These are phyloP conservation scores for Galagoides demidoff DNA, from an alignment of 2,797 vertebrate species.

Conservation along the genomic window DNA sequence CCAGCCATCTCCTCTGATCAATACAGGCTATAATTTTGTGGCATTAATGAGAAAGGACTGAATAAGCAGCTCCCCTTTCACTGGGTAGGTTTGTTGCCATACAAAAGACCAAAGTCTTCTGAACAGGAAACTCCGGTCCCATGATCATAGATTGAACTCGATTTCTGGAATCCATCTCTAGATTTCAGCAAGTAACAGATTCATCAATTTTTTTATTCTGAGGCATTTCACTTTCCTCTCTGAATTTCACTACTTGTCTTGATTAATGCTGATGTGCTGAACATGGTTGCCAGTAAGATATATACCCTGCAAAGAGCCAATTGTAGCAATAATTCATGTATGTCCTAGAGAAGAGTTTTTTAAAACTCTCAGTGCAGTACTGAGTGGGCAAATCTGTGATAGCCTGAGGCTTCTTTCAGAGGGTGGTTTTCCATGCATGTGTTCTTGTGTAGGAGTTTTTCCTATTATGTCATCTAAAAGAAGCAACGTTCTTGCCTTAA, in stretches of 20 bases:
- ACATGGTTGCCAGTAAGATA: conserved; percentile 42
- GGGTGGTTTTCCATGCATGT: conserved; percentile 56
- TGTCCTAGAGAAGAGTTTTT: conserved; percentile 67
- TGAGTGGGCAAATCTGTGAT: conserved; percentile 49
- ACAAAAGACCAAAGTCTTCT: not conserved
- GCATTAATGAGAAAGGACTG: not conserved
- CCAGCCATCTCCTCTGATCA: not conserved
- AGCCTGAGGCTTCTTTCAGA: conserved; percentile 62
- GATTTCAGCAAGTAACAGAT: conserved; percentile 16
- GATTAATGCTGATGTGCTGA: conserved; percentile 68
- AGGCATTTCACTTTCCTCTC: conserved; percentile 54
- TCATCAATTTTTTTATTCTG: conserved; percentile 1
- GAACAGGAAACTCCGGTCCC: not conserved
- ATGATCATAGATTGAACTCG: not conserved
- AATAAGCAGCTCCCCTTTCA: not conserved
- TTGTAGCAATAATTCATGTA: conserved; percentile 54
- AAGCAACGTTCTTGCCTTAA: conserved; percentile 55
- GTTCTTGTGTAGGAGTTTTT: conserved; percentile 53
- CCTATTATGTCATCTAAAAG: conserved; percentile 35
- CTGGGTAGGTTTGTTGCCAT: not conserved
- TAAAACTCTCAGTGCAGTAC: conserved; percentile 34
- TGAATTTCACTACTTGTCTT: conserved; percentile 71
- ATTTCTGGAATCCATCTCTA: not conserved
- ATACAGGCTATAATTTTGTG: not conserved
- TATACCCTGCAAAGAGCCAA: conserved; percentile 55